Base-by-base conservation (phyloP, 2,888 invertebrate genomes). In the Autographa gamma region DNA sequence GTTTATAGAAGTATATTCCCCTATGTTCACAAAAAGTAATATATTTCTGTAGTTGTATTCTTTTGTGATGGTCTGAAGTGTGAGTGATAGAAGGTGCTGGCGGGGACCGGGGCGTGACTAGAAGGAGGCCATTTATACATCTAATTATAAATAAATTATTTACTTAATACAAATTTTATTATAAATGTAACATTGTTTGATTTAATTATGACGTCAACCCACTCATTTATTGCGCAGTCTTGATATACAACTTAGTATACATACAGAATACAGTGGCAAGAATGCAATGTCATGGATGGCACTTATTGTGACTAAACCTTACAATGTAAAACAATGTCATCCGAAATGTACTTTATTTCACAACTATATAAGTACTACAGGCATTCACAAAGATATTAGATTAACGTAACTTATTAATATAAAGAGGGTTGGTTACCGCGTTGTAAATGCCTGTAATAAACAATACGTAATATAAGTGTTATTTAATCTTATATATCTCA, bases 81-180 rank as follows among this genome's bases (percentile, higher is more conserved):
- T 63, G 72, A 72, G 81, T 85, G 83, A 83, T 85, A 81, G 82
- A 64, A 73, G 86, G 86, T 88, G 90, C 86, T 88, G 85, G 82
- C 62, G 43, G 70, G 67, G 59, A 71, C 65, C 67, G 58, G 73
- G 62, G 69, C 60, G 72, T 74, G 73, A 79, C 73, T 76, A 74
- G 71, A 78, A 67, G 78, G 66, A 76, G 77, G 82, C 77, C 83
- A 85, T 84, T 76, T 82, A 82, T 82, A 85, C 73, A 73, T 81
- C 66, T 85, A 85, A 80, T 79, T 74, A 80, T 85, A 85, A 86
- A 86, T 84, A 86, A 88, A 85, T 84, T 88, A 87, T 87, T 84
- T 84, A 85, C 79, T 73, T 79, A 83, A 79, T 77, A 80, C 79
- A 85, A 79, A 79, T 76, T 77, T 81, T 84, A 85, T 81, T 85